Evolutionary conservation across 2,888 invertebrate genomes (phyloP).

Genomic region (Coelinius sp.): DNA sequence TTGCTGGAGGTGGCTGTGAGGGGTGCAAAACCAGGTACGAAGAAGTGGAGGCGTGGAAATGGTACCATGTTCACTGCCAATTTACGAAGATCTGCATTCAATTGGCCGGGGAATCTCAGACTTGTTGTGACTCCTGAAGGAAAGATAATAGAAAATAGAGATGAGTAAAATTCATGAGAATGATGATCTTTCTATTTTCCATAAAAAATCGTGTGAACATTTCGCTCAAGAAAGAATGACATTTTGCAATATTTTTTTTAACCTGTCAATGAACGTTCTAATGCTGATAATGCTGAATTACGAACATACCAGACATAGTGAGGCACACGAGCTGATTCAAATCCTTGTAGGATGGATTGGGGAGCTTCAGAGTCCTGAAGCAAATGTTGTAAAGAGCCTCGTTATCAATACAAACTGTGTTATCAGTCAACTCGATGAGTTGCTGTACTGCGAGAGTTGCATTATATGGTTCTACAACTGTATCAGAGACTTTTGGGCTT

Average conservation of each 20-base stretch:
- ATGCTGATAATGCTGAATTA: no score
- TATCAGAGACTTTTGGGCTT: constrained; percentile 80
- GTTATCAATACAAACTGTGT: constrained; percentile 73
- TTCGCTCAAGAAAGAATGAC: no score
- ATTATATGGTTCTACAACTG: constrained; percentile 74
- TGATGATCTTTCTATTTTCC: no score
- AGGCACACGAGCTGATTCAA: constrained; percentile 74
- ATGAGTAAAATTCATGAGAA: no score
- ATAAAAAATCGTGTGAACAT: no score
- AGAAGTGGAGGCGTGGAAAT: constrained; percentile 91
- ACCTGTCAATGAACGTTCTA: no score
- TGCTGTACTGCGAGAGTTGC: constrained; percentile 73
- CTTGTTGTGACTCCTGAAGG: constrained; percentile 85
- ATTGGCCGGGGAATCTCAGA: constrained; percentile 90
- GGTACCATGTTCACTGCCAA: constrained; percentile 96
- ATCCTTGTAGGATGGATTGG: constrained; percentile 75
- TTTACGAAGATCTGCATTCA: constrained; percentile 93
- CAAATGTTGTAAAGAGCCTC: constrained; percentile 74
- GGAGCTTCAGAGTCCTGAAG: constrained; percentile 71
- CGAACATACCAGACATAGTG: constrained; percentile 49
- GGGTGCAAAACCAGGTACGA: constrained; percentile 88
- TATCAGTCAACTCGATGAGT: constrained; percentile 73
- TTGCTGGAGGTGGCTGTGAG: constrained; percentile 80
- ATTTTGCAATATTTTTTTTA: no score
- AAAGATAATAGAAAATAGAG: no score